A percentile compares a stretch with the other conserved stretches of the same genome.
Evolutionary conservation across 1,140 invertebrate genomes (phyloP).

Genomic region (Drosophila sulfurigaster): DNA sequence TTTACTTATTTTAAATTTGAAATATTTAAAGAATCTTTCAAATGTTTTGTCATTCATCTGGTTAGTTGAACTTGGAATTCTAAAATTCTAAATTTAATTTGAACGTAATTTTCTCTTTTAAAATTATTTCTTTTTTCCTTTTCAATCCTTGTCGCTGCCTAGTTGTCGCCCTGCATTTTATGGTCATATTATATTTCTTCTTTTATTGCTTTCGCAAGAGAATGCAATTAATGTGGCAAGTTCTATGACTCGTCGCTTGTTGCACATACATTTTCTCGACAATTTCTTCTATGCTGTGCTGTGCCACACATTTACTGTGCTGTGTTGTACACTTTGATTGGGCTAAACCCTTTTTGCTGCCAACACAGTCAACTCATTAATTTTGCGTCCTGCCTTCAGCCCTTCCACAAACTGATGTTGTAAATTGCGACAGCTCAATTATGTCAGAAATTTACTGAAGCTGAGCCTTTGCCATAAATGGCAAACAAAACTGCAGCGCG

Average conservation of each 20-base stretch:
- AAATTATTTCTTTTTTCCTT: too few relatives aligned
- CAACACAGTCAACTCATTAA: conserved; percentile 33
- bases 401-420: conserved; percentile 26
- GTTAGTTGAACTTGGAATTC: too few relatives aligned
- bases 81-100: too few relatives aligned
- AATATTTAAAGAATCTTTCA: too few relatives aligned
- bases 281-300: neutral
- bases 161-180: neutral
- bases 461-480: conserved; percentile 48
- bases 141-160: neutral
- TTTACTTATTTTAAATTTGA: too few relatives aligned
- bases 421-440: conserved; percentile 65
- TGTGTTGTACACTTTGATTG: conserved; percentile 13
- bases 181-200: neutral
- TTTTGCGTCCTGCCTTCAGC: conserved; percentile 5
- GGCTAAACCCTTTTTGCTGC: conserved; percentile 20
- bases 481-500: conserved; percentile 32
- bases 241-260: neutral
- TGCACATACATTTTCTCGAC: neutral
- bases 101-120: too few relatives aligned
- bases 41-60: too few relatives aligned
- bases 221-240: neutral
- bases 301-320: neutral
- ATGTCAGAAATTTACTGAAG: conserved; percentile 62
- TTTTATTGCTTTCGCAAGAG: neutral